Conservation (phyloP, 2,113 vertebrate species). For the cat (Felis catus) region DNA sequence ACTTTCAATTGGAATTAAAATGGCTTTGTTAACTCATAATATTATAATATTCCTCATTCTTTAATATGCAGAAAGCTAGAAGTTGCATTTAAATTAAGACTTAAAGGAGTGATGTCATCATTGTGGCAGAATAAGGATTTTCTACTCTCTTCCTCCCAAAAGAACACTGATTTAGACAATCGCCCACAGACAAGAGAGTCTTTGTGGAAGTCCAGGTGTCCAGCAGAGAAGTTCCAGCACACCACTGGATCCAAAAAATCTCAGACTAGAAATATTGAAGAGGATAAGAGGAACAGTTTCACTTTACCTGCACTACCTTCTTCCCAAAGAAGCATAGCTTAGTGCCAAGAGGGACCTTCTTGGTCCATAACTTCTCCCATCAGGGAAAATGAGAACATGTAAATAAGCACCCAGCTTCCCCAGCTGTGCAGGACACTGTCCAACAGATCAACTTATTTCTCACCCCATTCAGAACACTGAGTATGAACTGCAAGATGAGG, state of each 20-base stretch:
- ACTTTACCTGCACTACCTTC: neutral
- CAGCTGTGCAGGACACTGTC: neutral
- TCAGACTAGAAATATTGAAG: neutral
- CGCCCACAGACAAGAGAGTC: neutral
- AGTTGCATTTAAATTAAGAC: conserved; percentile 38
- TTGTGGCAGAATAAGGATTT: neutral
- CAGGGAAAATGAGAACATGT: neutral
- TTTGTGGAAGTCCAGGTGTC: neutral
- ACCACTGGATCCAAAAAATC: neutral
- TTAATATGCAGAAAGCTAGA: conserved; percentile 38
- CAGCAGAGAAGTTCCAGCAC: neutral
- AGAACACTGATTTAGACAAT: neutral
- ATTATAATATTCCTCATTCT: neutral
- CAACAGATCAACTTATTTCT: neutral
- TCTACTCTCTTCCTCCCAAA: neutral
- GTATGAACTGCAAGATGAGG: neutral
- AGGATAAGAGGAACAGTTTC: neutral
- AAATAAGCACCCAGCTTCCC: neutral
- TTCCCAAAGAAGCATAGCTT: neutral
- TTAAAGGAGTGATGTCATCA: neutral
- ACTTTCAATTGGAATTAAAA: conserved; percentile 41
- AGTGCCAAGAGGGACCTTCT: neutral
- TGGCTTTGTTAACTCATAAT: conserved; percentile 30
- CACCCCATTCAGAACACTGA: neutral
- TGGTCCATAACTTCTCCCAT: neutral